A percentile compares a stretch with the other conserved stretches of the same genome.
phyloP scores from a whole-genome alignment of 2,888 invertebrate species.

The Thyatira batis region DNA sequence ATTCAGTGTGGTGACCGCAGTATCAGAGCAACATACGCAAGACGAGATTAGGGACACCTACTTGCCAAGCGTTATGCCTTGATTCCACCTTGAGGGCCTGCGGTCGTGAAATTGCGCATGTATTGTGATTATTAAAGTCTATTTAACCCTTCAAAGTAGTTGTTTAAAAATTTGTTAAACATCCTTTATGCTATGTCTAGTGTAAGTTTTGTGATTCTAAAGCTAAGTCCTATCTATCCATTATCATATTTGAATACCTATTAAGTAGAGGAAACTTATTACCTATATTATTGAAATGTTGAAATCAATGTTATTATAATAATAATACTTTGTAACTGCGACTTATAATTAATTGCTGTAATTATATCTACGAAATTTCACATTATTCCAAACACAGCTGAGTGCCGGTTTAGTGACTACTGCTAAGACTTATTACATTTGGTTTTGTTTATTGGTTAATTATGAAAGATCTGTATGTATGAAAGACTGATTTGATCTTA shows the following conservation, averaged over 20 bases:
- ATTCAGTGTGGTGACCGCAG: conserved; percentile 25
- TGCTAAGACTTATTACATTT: no score
- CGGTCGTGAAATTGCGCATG: conserved; percentile 22
- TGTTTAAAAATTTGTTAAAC: conserved; percentile 55
- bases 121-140: conserved; percentile 44
- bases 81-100: background rate
- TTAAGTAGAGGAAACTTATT: conserved; percentile 38
- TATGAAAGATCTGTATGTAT: conserved; percentile 34
- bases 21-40: conserved; percentile 10
- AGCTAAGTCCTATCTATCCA: conserved; percentile 66
- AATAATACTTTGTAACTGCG: conserved; percentile 31
- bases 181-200: conserved; percentile 59
- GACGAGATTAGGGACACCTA: background rate
- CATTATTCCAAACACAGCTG: background rate
- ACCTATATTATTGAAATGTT: conserved; percentile 42
- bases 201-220: conserved; percentile 67
- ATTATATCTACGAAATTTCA: background rate
- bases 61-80: background rate
- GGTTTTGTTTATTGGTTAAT: background rate
- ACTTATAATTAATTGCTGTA: background rate
- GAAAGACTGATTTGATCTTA: conserved; percentile 39
- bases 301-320: conserved; percentile 44
- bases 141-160: conserved; percentile 62
- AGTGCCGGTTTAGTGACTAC: background rate
- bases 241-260: conserved; percentile 50